phyloP scores from a whole-genome alignment of 2,888 invertebrate species.

The Drosophila prolongata region DNA sequence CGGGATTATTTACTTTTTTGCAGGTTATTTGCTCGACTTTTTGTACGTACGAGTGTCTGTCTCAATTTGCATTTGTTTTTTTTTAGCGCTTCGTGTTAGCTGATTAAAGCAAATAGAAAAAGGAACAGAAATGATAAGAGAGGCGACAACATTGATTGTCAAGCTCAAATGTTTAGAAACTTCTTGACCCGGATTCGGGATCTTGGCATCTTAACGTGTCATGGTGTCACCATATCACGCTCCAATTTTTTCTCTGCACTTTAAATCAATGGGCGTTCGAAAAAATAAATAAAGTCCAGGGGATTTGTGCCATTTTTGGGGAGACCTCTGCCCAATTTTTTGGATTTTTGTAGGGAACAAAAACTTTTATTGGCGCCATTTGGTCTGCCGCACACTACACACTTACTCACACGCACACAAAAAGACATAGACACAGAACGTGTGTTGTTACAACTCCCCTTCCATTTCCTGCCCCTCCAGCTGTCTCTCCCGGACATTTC shows the following conservation, averaged over 20 bases:
- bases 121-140: neutral
- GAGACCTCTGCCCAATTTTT: neutral
- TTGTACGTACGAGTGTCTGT: conserved; percentile 10
- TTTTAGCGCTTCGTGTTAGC: conserved; percentile 28
- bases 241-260: conserved; percentile 14
- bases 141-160: conserved; percentile 27
- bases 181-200: conserved; percentile 21
- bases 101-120: conserved; percentile 57
- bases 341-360: conserved; percentile 24
- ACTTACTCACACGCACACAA: conserved; percentile 32
- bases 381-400: conserved; percentile 64
- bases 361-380: conserved; percentile 77
- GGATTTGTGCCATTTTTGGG: conserved; percentile 12
- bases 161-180: conserved; percentile 3
- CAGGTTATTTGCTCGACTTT: conserved; percentile 27
- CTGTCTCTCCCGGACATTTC: conserved; percentile 22
- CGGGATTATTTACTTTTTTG: conserved; percentile 52
- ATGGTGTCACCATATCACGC: conserved; percentile 5
- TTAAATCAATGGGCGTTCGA: neutral
- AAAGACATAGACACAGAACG: conserved; percentile 14
- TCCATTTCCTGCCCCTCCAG: neutral
- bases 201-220: conserved; percentile 16
- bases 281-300: conserved; percentile 27
- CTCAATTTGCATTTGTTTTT: conserved; percentile 54
- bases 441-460: conserved; percentile 11